Conservation (phyloP, 2,113 vertebrate genomes). For the Chlorodrepanis virens region DNA sequence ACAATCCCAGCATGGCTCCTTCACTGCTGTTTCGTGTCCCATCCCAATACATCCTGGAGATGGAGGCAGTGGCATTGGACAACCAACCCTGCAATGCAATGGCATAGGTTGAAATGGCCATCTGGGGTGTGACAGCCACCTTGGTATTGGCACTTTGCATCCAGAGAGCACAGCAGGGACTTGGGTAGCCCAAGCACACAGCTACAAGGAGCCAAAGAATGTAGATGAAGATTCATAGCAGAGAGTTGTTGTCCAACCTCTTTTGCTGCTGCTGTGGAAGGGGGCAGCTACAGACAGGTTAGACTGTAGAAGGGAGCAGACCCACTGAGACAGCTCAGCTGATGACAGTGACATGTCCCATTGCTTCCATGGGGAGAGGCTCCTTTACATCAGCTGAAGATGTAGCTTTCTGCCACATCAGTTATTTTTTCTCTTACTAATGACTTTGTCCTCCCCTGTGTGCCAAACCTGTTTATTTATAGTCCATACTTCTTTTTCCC, state of each 20-base stretch:
- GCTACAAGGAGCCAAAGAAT: not conserved
- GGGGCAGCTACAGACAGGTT: not conserved
- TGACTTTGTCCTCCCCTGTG: not conserved
- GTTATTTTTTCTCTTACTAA: not conserved
- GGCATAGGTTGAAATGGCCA: rapidly evolving
- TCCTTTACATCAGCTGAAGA: not conserved
- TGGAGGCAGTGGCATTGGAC: not conserved
- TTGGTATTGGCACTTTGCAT: not conserved
- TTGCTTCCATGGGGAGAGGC: not conserved
- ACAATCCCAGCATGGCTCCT: not conserved
- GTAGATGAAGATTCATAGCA: not conserved
- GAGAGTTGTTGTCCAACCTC: not conserved
- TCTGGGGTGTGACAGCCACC: not conserved
- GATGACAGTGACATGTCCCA: not conserved
- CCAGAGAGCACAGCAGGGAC: not conserved
- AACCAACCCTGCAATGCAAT: not conserved
- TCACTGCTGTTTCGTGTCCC: not conserved
- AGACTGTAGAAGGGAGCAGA: not conserved
- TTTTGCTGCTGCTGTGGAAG: not conserved
- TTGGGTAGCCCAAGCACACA: not conserved
- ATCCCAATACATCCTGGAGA: not conserved
- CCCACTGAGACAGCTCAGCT: not conserved
- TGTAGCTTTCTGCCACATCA: not conserved
- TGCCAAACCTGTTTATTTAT: not conserved
- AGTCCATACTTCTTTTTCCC: not conserved